A percentile compares a stretch with the other conserved stretches of the same genome.
Evolutionary conservation across 2,888 invertebrate genomes (phyloP).

Genomic region (Scelioninae gen. 2): DNA sequence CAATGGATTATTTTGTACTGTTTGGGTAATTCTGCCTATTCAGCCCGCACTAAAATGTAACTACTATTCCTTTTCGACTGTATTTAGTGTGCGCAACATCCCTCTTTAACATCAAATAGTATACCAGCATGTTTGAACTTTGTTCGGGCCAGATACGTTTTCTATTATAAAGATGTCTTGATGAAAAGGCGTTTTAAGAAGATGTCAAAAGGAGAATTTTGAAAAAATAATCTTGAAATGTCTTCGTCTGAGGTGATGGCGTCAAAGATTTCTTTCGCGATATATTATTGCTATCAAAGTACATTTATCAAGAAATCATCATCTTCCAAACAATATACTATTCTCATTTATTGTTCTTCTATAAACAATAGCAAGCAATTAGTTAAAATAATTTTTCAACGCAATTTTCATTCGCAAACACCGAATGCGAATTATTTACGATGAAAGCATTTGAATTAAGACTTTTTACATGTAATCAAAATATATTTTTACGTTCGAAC

Average conservation of each 20-base stretch:
- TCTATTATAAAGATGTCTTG: constrained; percentile 38
- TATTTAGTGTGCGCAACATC: constrained; percentile 44
- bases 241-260: no score
- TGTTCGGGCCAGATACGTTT: constrained; percentile 35
- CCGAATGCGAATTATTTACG: no score
- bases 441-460: no score
- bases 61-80: constrained; percentile 45
- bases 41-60: constrained; percentile 49
- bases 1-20: constrained; percentile 18
- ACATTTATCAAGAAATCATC: no score
- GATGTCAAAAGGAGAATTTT: constrained; percentile 14
- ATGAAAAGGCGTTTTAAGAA: constrained; percentile 35
- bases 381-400: no score
- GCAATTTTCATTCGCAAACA: no score
- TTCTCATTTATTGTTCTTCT: no score
- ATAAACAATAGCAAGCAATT: no score
- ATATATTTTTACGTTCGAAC: background rate
- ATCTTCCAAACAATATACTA: no score
- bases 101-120: constrained; percentile 48
- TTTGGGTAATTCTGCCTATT: constrained; percentile 41
- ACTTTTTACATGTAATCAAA: background rate
- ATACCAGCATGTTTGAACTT: constrained; percentile 55
- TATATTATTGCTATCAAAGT: background rate
- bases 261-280: no score
- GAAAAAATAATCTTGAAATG: constrained; percentile 14